Evolutionary conservation across 1,140 invertebrate species (phyloP), one percentile per base, ranked within the genome.

Genomic region (Rhagoletis zephyria): DNA sequence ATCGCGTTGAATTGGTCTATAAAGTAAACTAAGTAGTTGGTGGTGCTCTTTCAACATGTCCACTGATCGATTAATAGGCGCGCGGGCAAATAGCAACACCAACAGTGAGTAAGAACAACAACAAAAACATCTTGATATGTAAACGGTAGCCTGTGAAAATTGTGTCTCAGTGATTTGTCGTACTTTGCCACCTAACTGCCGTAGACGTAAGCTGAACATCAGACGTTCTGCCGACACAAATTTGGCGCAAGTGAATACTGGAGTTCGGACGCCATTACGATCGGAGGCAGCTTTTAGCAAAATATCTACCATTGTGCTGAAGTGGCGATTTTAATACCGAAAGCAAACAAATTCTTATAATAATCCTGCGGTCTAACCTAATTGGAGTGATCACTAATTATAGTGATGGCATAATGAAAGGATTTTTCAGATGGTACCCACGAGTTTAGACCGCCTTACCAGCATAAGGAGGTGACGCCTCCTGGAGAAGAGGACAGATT

Each of bases 1-100:
- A 81, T n/a, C 74, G 74, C 45, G 74, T 42, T 81, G 48, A 81
- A 81, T 81, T 81, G 74, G 74, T 81, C 48, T 48, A 81, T 81
- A 81, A 81, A 56, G 48, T 51, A 81, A 81, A 30, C 30, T 30
- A 30, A 30, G 30, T 30, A 30, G 74, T 81, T 12, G 45, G 4
- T 48, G 74, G 19, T 16, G 42, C n/a, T 56, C 48, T 81, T 81
- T 45, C 74, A 81, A 81, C 74, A 81, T 48, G 56, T 81, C 42
- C 30, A 9, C 74, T 81, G 74, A 81, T 81, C 70, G 70, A 77
- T 77, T 77, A 77, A 77, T 56, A 77, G 70, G 14, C 42, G 70
- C 42, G 16, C 64, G 4, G 65, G 65, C 65, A 70, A 70, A 70
- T 40, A 70, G 42, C 67, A 74, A 74, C 67, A 74, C 67, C 40